Evolutionary conservation across 2,113 vertebrate genomes (phyloP).

Genomic region (Chrysochloris asiatica): DNA sequence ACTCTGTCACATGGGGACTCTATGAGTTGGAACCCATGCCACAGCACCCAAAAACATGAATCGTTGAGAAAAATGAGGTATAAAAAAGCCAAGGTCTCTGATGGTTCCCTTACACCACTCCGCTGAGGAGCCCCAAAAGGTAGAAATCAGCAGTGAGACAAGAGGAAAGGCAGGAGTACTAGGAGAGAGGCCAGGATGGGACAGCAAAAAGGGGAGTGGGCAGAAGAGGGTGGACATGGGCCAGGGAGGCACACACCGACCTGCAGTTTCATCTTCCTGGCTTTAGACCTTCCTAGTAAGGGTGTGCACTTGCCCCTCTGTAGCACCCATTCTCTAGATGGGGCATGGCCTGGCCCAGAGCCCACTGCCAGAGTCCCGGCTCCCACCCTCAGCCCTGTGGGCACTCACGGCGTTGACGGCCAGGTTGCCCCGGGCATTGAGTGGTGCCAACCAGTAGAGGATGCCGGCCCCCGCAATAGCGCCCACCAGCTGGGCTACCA

Average conservation of each 20-base stretch:
- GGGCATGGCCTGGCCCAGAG: background rate
- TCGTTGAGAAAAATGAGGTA: background rate
- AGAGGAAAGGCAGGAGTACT: background rate
- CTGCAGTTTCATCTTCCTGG: background rate
- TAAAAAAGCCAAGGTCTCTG: background rate
- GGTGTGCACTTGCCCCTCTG: background rate
- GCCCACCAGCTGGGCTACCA: constrained; percentile 86
- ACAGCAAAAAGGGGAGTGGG: accelerated
- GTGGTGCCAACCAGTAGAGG: constrained; percentile 82
- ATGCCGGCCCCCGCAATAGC: constrained; percentile 86
- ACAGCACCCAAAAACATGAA: background rate
- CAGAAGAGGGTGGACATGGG: background rate
- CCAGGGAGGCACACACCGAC: too few relatives aligned
- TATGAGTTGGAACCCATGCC: background rate
- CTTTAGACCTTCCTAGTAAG: background rate
- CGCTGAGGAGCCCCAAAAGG: background rate
- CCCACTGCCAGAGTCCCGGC: background rate
- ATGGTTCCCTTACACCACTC: background rate
- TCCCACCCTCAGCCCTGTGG: background rate
- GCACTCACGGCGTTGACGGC: constrained; percentile 86
- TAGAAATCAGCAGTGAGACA: too few relatives aligned
- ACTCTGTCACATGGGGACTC: background rate
- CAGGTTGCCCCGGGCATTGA: constrained; percentile 83
- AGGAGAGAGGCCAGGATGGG: background rate
- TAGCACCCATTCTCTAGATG: background rate